Base-by-base conservation (phyloP, 2,113 vertebrate genomes). In the Stigmatopora argus region DNA sequence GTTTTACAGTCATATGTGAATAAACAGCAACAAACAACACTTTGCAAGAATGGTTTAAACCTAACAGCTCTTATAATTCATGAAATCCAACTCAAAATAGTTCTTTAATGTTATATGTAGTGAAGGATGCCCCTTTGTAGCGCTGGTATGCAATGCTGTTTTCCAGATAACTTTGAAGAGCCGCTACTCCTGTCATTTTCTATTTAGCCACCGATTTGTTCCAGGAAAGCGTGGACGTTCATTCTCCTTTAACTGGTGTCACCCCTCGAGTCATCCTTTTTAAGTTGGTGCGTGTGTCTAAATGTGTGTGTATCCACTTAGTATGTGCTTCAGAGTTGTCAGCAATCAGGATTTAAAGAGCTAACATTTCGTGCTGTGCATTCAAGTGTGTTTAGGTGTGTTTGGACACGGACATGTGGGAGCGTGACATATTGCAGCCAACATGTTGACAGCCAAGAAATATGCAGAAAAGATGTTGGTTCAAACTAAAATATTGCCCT, bases 401-500 rank as follows among this genome's bases (percentile, higher is more conserved):
- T 41, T 58, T 61, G 14, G 44, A 45, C 58, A 52, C 45, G 67
- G 65, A 21, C 52, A n/a, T 3, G 23, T 15, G 31, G 9, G 17
- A 77, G 82, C 82, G 38, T 75, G 80, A 85, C 72, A 80, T 78
- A 81, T 75, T 75, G 80, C 67, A 77, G 76, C 75, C 78, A 82
- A 72, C 71, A 18, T 74, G 73, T 81, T 79, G 83, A 86, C 83
- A 83, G 78, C 66, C 48, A 68, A 72, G 72, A 86, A 86, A 63
- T 70, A 74, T 79, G 80, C 78, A 77, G 67, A 72, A 74, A 78
- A 35, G 78, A 81, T 73, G 78, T 65, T 64, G 71, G 77, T 84
- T 77, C 81, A 78, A 81, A 80, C 85, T 75, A 71, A 82, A 80
- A 85, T 78, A 79, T 72, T 79, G 72, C 82, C 14, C 76, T 75